These are phyloP conservation scores for Unio pictorum DNA, from an alignment of 2,888 invertebrate genomes.

Conservation along the genomic window DNA sequence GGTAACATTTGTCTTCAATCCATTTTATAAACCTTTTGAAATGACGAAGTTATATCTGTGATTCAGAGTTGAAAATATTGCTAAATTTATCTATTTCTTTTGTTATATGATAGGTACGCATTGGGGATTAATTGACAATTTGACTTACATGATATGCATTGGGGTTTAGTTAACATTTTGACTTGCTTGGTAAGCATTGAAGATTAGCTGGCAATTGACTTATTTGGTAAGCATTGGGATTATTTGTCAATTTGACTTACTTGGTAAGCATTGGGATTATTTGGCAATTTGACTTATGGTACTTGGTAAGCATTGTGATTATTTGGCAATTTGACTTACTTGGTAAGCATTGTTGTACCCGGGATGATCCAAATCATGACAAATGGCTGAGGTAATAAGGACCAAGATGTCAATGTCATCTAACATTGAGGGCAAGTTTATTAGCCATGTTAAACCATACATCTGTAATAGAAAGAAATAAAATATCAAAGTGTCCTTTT, in stretches of 20 bases:
- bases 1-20: no score
- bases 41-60: no score
- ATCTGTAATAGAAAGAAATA: slow-evolving; percentile 75
- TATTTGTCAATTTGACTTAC: no score
- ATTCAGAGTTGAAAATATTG: no score
- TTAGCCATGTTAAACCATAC: slow-evolving; percentile 85
- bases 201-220: not conserved
- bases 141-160: not conserved
- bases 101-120: slow-evolving; percentile 24
- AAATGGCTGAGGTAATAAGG: slow-evolving; percentile 68
- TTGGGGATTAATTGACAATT: slow-evolving; percentile 51
- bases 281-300: slow-evolving; percentile 17
- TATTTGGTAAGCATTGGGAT: slow-evolving; percentile 69
- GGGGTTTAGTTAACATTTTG: not conserved
- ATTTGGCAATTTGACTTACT: slow-evolving; percentile 32
- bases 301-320: slow-evolving; percentile 66
- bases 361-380: slow-evolving; percentile 71
- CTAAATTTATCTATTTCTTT: no score
- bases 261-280: not conserved
- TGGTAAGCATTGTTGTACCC: slow-evolving; percentile 71
- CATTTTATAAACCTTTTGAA: no score
- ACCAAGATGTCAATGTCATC: slow-evolving; percentile 84
- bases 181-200: slow-evolving; percentile 66
- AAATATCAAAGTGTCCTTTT: not conserved
- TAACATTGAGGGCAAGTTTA: slow-evolving; percentile 80